Percentiles rank a stretch among this genome's conserved stretches.
These are phyloP conservation scores for Papilio xuthus DNA, from an alignment of 1,140 invertebrate genomes.

Conservation along the genomic window DNA sequence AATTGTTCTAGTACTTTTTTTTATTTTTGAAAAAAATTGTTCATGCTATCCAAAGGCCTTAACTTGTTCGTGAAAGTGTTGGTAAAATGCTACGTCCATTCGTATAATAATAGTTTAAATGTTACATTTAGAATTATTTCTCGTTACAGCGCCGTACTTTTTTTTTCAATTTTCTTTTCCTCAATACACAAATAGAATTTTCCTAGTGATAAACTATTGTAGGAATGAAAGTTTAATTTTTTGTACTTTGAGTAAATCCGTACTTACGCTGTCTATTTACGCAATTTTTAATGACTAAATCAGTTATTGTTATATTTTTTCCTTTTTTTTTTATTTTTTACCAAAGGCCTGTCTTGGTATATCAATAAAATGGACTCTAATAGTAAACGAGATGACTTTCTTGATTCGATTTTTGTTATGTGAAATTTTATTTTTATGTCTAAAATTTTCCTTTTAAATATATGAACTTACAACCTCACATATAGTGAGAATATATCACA, in stretches of 20 bases:
- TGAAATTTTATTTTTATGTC: slow-evolving; percentile 2
- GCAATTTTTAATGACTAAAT: slow-evolving; percentile 7
- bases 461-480: not conserved
- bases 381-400: not conserved
- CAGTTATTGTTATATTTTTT: slow-evolving; percentile 1
- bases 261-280: slow-evolving; percentile 28
- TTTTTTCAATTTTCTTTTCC: not conserved
- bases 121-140: slow-evolving; percentile 51
- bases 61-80: slow-evolving; percentile 53
- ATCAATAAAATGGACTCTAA: not conserved
- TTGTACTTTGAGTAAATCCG: slow-evolving; percentile 24
- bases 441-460: not conserved
- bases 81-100: slow-evolving; percentile 74
- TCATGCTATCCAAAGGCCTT: slow-evolving; percentile 37
- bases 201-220: slow-evolving; percentile 31
- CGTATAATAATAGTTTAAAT: slow-evolving; percentile 66
- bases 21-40: not conserved
- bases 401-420: not conserved
- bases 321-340: not conserved
- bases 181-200: slow-evolving; percentile 21
- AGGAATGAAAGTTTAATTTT: slow-evolving; percentile 16
- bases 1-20: not conserved
- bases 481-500: not conserved
- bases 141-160: slow-evolving; percentile 40
- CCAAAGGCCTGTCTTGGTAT: slow-evolving; percentile 31